Evolutionary conservation across 2,888 invertebrate species (phyloP).

Genomic region (Sminthurides aquaticus): DNA sequence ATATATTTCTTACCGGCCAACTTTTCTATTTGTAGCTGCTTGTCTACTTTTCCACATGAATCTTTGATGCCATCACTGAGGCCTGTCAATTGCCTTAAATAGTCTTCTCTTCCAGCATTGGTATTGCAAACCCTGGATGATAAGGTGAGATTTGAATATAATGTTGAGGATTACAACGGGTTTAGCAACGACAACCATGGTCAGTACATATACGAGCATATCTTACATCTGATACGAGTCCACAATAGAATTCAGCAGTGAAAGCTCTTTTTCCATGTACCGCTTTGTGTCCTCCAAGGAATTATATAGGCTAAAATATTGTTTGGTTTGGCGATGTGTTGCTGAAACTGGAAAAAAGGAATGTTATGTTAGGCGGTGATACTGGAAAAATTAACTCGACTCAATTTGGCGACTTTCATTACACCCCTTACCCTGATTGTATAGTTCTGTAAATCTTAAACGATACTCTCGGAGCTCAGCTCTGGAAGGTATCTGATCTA

Average conservation of each 20-base stretch:
- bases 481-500: constrained; percentile 88
- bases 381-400: background rate
- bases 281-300: constrained; percentile 88
- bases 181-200: too few species aligned
- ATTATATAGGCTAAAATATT: constrained; percentile 93
- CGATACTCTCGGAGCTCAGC: constrained; percentile 94
- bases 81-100: constrained; percentile 34
- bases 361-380: background rate
- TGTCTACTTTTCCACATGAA: constrained; percentile 37
- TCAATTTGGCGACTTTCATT: background rate
- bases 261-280: constrained; percentile 85
- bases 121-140: constrained; percentile 32
- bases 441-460: constrained; percentile 87
- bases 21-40: constrained; percentile 33
- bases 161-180: too few species aligned
- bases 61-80: constrained; percentile 40
- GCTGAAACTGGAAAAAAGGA: constrained; percentile 69
- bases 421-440: constrained; percentile 67
- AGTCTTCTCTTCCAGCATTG: constrained; percentile 37
- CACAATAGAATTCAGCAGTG: constrained; percentile 76
- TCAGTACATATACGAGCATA: too few species aligned
- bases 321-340: constrained; percentile 94
- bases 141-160: too few species aligned
- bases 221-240: constrained; percentile 79
- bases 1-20: constrained; percentile 26